Evolutionary conservation across 2,888 invertebrate species (phyloP).

Genomic region (Melinopterus prodromus): DNA sequence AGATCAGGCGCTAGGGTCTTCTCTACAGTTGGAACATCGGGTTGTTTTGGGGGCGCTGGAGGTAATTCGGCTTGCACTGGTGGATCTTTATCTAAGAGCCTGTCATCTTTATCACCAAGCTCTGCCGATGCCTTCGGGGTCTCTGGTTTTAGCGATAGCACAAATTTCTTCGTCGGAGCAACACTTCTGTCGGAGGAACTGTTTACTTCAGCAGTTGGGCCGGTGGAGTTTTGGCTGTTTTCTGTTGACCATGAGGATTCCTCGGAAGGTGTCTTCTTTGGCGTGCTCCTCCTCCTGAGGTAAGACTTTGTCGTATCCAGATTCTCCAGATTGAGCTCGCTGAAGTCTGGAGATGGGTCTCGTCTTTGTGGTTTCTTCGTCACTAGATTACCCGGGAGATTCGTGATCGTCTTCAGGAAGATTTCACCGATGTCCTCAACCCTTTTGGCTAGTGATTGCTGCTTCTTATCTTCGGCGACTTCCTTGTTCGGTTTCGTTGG

Average conservation of each 20-base stretch:
- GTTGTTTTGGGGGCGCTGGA: too few relatives aligned
- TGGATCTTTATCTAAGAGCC: not conserved
- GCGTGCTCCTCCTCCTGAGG: not conserved
- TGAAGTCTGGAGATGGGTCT: not conserved
- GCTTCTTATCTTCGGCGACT: too few relatives aligned
- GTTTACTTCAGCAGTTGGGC: too few relatives aligned
- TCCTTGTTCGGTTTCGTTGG: not conserved
- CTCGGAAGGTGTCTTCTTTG: not conserved
- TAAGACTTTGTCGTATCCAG: not conserved
- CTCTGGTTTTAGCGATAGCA: too few relatives aligned
- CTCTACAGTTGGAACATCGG: not conserved
- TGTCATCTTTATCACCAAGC: not conserved
- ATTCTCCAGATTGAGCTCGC: not conserved
- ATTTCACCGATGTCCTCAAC: not conserved
- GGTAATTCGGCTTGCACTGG: not conserved
- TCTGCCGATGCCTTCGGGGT: not conserved
- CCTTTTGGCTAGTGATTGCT: not conserved
- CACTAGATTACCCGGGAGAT: not conserved
- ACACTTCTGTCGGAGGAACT: too few relatives aligned
- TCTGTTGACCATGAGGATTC: too few relatives aligned
- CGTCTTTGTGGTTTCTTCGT: not conserved
- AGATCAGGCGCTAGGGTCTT: not conserved
- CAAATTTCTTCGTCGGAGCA: too few relatives aligned
- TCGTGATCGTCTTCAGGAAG: not conserved
- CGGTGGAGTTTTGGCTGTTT: too few relatives aligned